These are phyloP conservation scores for Spialia ferax DNA, from an alignment of 2,888 invertebrate genomes.

Conservation along the genomic window DNA sequence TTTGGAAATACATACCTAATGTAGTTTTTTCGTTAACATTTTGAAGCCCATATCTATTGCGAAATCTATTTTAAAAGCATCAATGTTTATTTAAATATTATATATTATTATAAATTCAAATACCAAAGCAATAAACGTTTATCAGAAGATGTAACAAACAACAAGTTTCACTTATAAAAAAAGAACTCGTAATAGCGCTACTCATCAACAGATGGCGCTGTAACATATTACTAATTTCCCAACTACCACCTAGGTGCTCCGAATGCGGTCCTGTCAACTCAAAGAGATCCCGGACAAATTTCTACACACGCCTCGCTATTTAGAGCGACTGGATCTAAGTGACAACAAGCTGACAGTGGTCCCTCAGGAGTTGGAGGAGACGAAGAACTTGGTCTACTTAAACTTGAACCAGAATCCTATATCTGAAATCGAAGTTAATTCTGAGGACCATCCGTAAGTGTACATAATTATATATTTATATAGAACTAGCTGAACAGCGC, in stretches of 20 bases:
- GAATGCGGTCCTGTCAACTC: constrained; percentile 90
- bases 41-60: too few species aligned
- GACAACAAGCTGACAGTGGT: constrained; percentile 88
- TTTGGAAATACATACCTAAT: too few species aligned
- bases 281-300: constrained; percentile 88
- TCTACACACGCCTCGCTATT: constrained; percentile 88
- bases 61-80: too few species aligned
- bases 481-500: too few species aligned
- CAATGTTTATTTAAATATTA: too few species aligned
- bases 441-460: constrained; percentile 71
- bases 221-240: neutral
- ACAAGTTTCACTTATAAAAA: too few species aligned
- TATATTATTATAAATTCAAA: too few species aligned
- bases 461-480: too few species aligned
- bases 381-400: constrained; percentile 87
- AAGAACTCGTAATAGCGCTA: too few species aligned
- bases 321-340: constrained; percentile 89
- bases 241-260: constrained; percentile 82
- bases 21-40: too few species aligned
- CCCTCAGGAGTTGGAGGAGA: constrained; percentile 88
- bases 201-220: constrained; percentile 15
- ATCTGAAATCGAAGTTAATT: constrained; percentile 74
- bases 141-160: too few species aligned
- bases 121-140: too few species aligned
- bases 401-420: constrained; percentile 91